Evolutionary conservation across 2,797 vertebrate species (phyloP).

Genomic region (Gallinago stenura): DNA sequence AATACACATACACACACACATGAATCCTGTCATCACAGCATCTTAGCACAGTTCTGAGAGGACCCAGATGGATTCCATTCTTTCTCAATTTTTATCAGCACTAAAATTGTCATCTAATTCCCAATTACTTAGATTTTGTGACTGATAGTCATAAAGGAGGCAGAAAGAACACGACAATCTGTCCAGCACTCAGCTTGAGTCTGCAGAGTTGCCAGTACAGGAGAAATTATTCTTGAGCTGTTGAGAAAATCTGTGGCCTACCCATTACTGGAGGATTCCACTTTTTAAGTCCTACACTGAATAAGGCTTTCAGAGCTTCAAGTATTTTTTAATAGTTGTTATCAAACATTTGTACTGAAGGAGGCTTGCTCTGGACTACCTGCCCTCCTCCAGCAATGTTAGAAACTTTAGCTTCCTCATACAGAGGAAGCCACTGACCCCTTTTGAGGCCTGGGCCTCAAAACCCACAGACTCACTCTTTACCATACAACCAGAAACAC

Average conservation of each 20-base stretch:
- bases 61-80: not conserved
- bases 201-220: not conserved
- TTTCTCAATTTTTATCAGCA: not conserved
- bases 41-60: not conserved
- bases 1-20: not conserved
- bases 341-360: not conserved
- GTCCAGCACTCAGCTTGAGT: not conserved
- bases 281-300: not conserved
- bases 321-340: not conserved
- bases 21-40: not conserved
- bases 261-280: not conserved
- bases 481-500: not conserved
- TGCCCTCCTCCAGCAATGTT: accelerated
- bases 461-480: not conserved
- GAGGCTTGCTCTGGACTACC: not conserved
- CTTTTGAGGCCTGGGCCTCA: not conserved
- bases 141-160: not conserved
- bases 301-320: not conserved
- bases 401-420: not conserved
- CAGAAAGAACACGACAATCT: not conserved
- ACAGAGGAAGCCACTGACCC: not conserved
- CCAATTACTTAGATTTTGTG: not conserved
- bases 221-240: not conserved
- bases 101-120: not conserved
- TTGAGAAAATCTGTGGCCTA: not conserved